phyloP scores from a whole-genome alignment of 2,888 invertebrate genomes.

The Suillia variegata region DNA sequence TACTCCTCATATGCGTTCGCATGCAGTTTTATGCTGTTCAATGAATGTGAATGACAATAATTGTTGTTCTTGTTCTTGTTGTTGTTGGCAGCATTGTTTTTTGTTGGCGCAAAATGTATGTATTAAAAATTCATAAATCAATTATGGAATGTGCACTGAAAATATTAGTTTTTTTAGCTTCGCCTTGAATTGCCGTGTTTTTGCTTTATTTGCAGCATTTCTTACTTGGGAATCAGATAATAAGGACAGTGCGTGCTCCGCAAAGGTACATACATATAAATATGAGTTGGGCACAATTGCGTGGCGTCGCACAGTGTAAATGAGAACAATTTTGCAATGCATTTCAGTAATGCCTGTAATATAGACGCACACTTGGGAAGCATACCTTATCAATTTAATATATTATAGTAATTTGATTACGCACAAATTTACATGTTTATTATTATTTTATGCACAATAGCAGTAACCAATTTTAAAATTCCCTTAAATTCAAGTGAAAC shows the following conservation, averaged over 20 bases:
- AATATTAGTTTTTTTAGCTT: conserved; percentile 40
- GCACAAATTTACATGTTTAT: neutral
- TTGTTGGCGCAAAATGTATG: conserved; percentile 42
- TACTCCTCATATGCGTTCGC: conserved; percentile 17
- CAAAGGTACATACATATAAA: conserved; percentile 1
- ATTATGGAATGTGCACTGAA: conserved; percentile 59
- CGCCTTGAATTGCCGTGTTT: no score
- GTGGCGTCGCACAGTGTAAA: conserved; percentile 33
- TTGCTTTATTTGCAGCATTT: no score
- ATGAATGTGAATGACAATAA: conserved; percentile 32
- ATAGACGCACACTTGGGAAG: conserved; percentile 47
- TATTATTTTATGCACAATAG: no score
- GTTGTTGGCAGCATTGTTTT: conserved; percentile 30
- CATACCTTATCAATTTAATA: conserved; percentile 14
- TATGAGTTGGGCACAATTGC: conserved; percentile 7
- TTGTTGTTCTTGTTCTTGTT: conserved; percentile 11
- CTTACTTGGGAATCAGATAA: conserved; percentile 36
- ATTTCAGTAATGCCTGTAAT: conserved; percentile 57
- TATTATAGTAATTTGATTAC: neutral
- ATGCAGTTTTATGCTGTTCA: conserved; percentile 28
- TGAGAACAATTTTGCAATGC: conserved; percentile 49
- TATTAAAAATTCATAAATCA: conserved; percentile 60
- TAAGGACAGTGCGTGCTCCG: conserved; percentile 28
- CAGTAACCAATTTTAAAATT: no score
- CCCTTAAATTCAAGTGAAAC: no score